Percentiles rank a stretch among this genome's conserved stretches.
Evolutionary conservation across 2,888 invertebrate species (phyloP).

Genomic region (Steinernema hermaphroditum): DNA sequence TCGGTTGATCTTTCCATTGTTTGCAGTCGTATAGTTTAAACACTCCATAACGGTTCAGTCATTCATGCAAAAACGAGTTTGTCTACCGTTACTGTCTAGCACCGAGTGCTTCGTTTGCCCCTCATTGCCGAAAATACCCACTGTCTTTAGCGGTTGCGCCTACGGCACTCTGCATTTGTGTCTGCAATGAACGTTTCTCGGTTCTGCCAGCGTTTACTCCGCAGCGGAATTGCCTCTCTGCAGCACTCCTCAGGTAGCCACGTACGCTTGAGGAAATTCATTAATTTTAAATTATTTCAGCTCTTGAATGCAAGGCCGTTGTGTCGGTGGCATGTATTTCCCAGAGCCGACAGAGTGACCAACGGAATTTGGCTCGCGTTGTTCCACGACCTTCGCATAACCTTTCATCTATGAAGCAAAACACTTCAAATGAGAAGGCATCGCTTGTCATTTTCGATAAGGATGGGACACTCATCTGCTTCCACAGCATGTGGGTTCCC

Average conservation of each 20-base stretch:
- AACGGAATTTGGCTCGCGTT: not conserved
- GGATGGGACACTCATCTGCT: constrained; percentile 69
- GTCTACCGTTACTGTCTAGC: too few relatives aligned
- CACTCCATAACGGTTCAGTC: too few relatives aligned
- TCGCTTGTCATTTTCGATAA: constrained; percentile 69
- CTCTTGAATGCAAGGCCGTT: not conserved
- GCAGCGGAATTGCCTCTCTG: not conserved
- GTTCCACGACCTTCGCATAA: not conserved
- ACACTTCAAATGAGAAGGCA: not conserved
- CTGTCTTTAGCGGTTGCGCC: too few relatives aligned
- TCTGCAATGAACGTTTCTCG: constrained; percentile 13
- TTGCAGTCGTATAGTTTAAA: not conserved
- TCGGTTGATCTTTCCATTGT: not conserved
- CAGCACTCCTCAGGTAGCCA: not conserved
- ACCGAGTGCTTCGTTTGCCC: too few relatives aligned
- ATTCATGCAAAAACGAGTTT: too few relatives aligned
- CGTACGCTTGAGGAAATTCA: not conserved
- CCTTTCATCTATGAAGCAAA: not conserved
- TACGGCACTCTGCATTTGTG: too few relatives aligned
- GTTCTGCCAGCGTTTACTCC: not conserved
- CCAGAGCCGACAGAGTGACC: not conserved
- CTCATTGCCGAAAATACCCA: too few relatives aligned
- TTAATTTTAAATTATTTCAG: not conserved
- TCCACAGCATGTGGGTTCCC: constrained; percentile 69
- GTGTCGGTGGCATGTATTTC: constrained; percentile 8